Evolutionary conservation across 2,888 invertebrate species (phyloP), one percentile per base, ranked within the genome.

Genomic region (Theodoxus fluviatilis): DNA sequence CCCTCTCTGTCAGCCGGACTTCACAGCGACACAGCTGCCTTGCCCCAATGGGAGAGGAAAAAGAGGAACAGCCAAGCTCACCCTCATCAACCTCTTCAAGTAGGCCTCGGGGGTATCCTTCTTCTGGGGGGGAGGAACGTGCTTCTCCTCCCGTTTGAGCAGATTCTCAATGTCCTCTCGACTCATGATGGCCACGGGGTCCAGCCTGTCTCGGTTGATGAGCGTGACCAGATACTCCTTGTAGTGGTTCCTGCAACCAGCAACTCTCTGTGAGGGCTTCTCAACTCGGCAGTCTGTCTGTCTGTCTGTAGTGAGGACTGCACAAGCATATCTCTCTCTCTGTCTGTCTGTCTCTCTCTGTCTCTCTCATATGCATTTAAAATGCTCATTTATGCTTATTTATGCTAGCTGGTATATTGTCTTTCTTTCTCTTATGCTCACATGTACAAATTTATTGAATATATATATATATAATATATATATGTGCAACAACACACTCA

Each of bases 151-250:
- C 31, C 80, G 69, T n/a, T 74, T 74, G 12, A 83, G 72, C 18
- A 80, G 71, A 3, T 74, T 74, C 43, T 68, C 72, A 86, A 95
- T 90, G 89, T 94, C 94, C 82, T 93, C 93, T 77, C 92, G 90
- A 75, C 90, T 91, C 88, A 95, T 90, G 83, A 95, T 90, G 73
- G 91, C 89, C 82, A 94, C 90, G 67, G 95, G 92, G 87, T 96
- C 95, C 87, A 95, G 87, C 76, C 89, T 89, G 86, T 91, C 89
- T 81, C 90, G 88, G 84, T 93, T 92, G 86, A 94, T 92, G 88
- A 92, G 87, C 79, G 91, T 90, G 86, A 93, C 92, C 87, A 96
- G 90, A 90, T 95, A 94, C 90, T 96, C 95, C 89, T 94, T 90
- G 90, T 94, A 95, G 90, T 96, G 95, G 86, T 90, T 91, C 91